Percentiles rank a stretch among this genome's conserved stretches.
phyloP scores from a whole-genome alignment of 2,797 vertebrate genomes.

The Melanotaenia pygmaea region DNA sequence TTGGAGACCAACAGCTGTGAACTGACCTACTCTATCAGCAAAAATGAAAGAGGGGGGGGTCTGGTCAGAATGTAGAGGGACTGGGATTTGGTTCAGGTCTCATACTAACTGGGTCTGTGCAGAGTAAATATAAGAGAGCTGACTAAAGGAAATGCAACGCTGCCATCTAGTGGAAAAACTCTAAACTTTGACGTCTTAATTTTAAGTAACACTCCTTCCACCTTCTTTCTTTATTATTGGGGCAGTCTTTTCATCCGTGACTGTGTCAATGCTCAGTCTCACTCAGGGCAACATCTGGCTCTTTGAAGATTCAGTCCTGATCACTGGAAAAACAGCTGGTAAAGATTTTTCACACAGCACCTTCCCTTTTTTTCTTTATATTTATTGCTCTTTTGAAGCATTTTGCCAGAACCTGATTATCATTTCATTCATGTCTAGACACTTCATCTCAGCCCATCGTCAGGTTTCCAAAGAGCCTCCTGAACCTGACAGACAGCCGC shows the following conservation, averaged over 20 bases:
- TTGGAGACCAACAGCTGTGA: not conserved
- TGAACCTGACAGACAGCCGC: constrained; percentile 83
- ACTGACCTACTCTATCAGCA: not conserved
- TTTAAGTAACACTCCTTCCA: not conserved
- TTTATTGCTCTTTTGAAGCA: not conserved
- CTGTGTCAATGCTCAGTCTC: constrained; percentile 85
- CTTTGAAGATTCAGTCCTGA: constrained; percentile 90
- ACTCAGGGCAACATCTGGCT: constrained; percentile 93
- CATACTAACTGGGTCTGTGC: not conserved
- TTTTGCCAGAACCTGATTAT: not conserved
- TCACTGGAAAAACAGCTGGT: constrained; percentile 90
- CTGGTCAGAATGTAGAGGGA: not conserved
- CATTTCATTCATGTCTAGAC: constrained; percentile 75
- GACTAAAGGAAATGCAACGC: not conserved
- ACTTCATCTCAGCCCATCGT: constrained; percentile 82
- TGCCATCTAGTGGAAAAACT: constrained; percentile 55
- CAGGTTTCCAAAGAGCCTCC: constrained; percentile 88
- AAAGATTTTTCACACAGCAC: constrained; percentile 16
- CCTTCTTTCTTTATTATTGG: constrained; percentile 2
- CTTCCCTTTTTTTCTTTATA: not conserved
- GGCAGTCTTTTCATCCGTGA: constrained; percentile 92
- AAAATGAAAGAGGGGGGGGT: not conserved
- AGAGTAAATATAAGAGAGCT: not conserved
- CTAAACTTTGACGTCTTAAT: not conserved
- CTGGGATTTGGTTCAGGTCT: not conserved